These are phyloP conservation scores for Rhysida immarginata DNA, from an alignment of 1,140 invertebrate genomes.

Conservation along the genomic window DNA sequence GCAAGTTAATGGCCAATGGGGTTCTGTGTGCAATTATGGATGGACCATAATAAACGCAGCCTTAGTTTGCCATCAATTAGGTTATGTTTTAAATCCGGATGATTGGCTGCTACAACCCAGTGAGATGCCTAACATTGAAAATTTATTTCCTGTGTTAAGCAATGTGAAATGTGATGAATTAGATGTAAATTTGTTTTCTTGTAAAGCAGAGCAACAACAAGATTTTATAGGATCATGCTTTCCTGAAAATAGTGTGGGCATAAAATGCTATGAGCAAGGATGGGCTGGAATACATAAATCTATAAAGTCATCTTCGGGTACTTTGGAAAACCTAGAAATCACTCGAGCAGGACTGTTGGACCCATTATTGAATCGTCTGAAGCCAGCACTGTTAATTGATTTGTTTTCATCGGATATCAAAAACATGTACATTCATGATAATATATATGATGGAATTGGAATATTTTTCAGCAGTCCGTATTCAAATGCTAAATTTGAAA, in stretches of 20 bases:
- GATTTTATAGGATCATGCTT: conserved; percentile 81
- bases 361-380: conserved; percentile 54
- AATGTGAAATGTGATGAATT: conserved; percentile 81
- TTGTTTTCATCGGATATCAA: conserved; percentile 83
- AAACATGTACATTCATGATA: conserved; percentile 59
- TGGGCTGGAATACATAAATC: conserved; percentile 66
- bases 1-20: conserved; percentile 71
- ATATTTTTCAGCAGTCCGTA: conserved; percentile 78
- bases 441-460: conserved; percentile 73
- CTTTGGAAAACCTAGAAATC: conserved; percentile 70
- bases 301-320: conserved; percentile 20
- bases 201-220: conserved; percentile 51
- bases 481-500: conserved; percentile 52
- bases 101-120: conserved; percentile 73
- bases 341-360: conserved; percentile 88
- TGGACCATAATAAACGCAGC: conserved; percentile 88
- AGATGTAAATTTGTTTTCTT: conserved; percentile 81
- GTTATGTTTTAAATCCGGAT: conserved; percentile 75
- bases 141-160: conserved; percentile 56
- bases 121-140: conserved; percentile 60
- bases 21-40: conserved; percentile 89
- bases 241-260: conserved; percentile 71
- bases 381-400: conserved; percentile 77
- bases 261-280: conserved; percentile 71
- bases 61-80: conserved; percentile 87